These are phyloP conservation scores for Neocrepidodera transversa DNA, from an alignment of 2,888 invertebrate species.

Conservation along the genomic window DNA sequence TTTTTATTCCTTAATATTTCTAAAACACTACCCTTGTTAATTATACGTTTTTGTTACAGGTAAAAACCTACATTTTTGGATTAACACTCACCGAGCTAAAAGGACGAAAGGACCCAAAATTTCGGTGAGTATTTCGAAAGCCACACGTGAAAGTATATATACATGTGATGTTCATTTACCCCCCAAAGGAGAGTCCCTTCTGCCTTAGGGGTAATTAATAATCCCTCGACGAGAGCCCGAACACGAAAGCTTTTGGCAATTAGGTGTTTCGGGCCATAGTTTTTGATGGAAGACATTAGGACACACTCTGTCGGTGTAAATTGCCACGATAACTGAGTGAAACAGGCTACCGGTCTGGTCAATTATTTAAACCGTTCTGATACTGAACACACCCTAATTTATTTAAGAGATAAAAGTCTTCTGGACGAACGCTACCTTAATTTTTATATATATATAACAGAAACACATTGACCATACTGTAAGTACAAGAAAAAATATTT, in stretches of 20 bases:
- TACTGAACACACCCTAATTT: constrained; percentile 35
- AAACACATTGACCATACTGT: neutral
- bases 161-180: constrained; percentile 41
- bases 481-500: no score
- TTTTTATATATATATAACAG: neutral
- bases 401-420: constrained; percentile 25
- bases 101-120: constrained; percentile 11
- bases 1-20: no score
- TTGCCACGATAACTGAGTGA: constrained; percentile 51
- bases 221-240: constrained; percentile 51
- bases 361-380: constrained; percentile 47
- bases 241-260: constrained; percentile 60
- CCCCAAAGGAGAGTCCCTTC: constrained; percentile 38
- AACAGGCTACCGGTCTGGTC: constrained; percentile 43
- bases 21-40: no score
- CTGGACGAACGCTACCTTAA: constrained; percentile 13
- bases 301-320: constrained; percentile 52
- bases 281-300: constrained; percentile 56
- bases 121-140: constrained; percentile 33
- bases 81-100: constrained; percentile 7
- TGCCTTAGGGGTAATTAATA: constrained; percentile 52
- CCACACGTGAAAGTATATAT: constrained; percentile 39
- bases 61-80: constrained; percentile 22
- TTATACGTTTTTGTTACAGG: constrained; percentile 32
- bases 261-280: constrained; percentile 55